These are phyloP conservation scores for Smutsia temminckii DNA, from an alignment of 2,797 vertebrate species.

Conservation along the genomic window DNA sequence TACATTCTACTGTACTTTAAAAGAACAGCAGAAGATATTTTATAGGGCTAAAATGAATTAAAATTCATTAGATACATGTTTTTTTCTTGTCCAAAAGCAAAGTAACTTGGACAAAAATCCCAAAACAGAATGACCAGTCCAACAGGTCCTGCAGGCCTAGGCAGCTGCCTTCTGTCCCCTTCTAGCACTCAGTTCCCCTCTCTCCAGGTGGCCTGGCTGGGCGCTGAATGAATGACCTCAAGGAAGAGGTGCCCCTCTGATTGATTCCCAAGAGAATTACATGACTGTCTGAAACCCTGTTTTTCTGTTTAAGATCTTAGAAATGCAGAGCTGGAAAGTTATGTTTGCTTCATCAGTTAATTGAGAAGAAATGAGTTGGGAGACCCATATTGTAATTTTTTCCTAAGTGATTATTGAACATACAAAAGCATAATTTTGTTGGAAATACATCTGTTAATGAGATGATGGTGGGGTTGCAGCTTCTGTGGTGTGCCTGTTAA, in stretches of 20 bases:
- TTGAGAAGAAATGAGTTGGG: background rate
- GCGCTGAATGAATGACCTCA: background rate
- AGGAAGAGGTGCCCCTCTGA: no score
- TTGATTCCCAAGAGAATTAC: background rate
- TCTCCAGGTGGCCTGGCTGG: background rate
- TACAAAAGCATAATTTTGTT: background rate
- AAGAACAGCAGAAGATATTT: constrained; percentile 46
- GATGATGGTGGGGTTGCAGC: background rate
- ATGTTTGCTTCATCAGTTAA: background rate
- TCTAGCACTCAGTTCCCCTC: background rate
- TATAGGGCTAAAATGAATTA: constrained; percentile 23
- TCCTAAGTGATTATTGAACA: background rate
- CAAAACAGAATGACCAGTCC: background rate
- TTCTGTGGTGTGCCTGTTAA: background rate
- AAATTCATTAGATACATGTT: background rate
- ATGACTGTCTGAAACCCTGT: background rate
- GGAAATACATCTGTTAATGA: background rate
- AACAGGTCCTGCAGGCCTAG: background rate
- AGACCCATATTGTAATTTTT: background rate
- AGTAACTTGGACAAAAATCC: background rate
- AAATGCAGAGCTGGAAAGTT: background rate
- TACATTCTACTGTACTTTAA: background rate
- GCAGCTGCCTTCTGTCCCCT: accelerated
- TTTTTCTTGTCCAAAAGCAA: constrained; percentile 23
- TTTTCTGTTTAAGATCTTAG: background rate